A percentile compares a stretch with the other conserved stretches of the same genome.
These are phyloP conservation scores for Pammene fasciana DNA, from an alignment of 2,888 invertebrate species.

Conservation along the genomic window DNA sequence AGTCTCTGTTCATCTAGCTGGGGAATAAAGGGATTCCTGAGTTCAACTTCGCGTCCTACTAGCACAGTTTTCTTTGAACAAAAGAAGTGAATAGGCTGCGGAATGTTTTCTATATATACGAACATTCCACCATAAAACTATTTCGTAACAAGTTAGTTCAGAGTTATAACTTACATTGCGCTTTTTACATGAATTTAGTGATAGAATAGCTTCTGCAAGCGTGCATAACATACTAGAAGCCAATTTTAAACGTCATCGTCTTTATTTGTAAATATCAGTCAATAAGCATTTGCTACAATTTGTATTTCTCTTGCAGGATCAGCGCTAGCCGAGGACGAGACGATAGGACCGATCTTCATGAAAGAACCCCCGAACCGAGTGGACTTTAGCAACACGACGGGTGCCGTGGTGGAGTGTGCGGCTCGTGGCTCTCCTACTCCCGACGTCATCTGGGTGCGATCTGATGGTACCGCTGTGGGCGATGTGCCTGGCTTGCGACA, in stretches of 20 bases:
- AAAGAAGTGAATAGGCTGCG: slow-evolving; percentile 3
- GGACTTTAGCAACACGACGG: slow-evolving; percentile 97
- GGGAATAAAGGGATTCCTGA: background rate
- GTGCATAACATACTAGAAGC: background rate
- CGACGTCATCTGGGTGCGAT: slow-evolving; percentile 96
- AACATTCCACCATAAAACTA: background rate
- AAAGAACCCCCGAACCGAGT: slow-evolving; percentile 96
- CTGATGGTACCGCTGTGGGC: slow-evolving; percentile 95
- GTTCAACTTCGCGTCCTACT: slow-evolving; percentile 13
- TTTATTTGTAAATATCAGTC: background rate
- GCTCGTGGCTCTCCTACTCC: slow-evolving; percentile 95
- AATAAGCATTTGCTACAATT: background rate
- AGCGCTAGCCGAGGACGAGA: slow-evolving; percentile 87
- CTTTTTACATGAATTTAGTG: too few species aligned
- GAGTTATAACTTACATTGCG: too few species aligned
- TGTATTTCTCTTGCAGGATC: slow-evolving; percentile 62
- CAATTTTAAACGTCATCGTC: background rate
- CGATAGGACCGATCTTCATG: slow-evolving; percentile 95
- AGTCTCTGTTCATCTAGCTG: slow-evolving; percentile 1
- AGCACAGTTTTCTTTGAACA: slow-evolving; percentile 17
- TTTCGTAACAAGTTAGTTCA: slow-evolving; percentile 1
- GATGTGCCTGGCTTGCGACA: slow-evolving; percentile 94
- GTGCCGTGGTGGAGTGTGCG: slow-evolving; percentile 95
- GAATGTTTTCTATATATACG: background rate
- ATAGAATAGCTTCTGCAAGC: too few species aligned